Conservation (phyloP, 2,888 invertebrate genomes). For the Cephus rjabovi region DNA sequence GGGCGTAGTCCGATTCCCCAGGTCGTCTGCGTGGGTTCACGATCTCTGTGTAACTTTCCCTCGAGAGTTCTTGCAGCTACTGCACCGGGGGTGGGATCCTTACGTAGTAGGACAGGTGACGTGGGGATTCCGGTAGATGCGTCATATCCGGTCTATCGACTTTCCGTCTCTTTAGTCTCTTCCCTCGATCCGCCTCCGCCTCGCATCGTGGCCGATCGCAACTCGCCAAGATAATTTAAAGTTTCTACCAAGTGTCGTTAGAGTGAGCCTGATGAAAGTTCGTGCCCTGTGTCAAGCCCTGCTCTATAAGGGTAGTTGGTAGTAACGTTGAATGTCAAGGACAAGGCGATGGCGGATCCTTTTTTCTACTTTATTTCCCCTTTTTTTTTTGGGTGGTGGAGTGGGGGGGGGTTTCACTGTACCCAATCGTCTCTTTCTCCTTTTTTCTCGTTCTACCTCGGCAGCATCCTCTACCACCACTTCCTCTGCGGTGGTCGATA, state of each 20-base stretch:
- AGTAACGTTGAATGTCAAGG: slow-evolving; percentile 48
- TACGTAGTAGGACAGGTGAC: background rate
- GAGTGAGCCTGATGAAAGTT: slow-evolving; percentile 27
- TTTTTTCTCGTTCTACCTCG: background rate
- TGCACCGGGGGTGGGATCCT: background rate
- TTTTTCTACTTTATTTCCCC: background rate
- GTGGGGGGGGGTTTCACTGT: background rate
- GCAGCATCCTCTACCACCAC: background rate
- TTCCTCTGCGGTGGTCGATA: slow-evolving; percentile 38
- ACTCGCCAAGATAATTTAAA: slow-evolving; percentile 1
- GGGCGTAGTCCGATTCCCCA: background rate
- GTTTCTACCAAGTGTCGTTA: slow-evolving; percentile 1
- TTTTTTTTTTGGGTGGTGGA: too few species aligned
- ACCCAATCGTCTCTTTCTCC: background rate
- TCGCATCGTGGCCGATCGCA: background rate
- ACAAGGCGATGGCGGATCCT: slow-evolving; percentile 32
- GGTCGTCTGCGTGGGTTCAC: background rate
- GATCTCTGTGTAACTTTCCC: background rate
- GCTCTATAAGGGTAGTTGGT: background rate
- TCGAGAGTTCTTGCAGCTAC: background rate
- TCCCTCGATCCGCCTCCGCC: background rate
- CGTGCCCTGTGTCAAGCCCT: slow-evolving; percentile 32
- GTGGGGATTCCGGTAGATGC: background rate
- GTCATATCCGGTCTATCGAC: background rate
- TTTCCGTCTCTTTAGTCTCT: background rate